Percentiles rank a stretch among this genome's conserved stretches.
Conservation (phyloP, 2,888 invertebrate genomes). For the Cheilosia scutellata region DNA sequence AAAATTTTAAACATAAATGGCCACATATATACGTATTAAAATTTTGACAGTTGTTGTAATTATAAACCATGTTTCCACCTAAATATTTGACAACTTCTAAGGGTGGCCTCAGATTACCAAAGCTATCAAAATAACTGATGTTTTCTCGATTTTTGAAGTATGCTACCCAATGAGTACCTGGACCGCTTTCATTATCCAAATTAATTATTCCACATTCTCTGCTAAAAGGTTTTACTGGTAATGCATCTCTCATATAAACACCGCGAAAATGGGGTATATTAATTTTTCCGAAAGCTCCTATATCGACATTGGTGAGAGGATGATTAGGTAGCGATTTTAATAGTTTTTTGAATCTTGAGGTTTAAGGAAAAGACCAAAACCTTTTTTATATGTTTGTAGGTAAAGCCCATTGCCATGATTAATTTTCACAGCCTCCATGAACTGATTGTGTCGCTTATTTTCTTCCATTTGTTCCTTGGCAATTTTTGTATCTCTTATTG, state of each 20-base stretch:
- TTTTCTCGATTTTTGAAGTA: constrained; percentile 77
- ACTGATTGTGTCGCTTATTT: constrained; percentile 79
- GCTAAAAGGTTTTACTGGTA: constrained; percentile 18
- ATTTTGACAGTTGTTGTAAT: constrained; percentile 78
- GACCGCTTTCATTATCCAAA: constrained; percentile 77
- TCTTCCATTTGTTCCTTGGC: constrained; percentile 79
- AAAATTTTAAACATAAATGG: constrained; percentile 78
- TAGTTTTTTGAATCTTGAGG: constrained; percentile 77
- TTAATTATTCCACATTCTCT: constrained; percentile 55
- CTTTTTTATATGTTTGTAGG: constrained; percentile 78
- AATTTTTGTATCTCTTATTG: constrained; percentile 79
- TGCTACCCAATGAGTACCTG: constrained; percentile 81
- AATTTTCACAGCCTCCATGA: constrained; percentile 80
- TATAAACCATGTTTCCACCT: constrained; percentile 76
- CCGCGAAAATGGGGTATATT: constrained; percentile 60
- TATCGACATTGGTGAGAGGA: constrained; percentile 77
- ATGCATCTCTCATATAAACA: constrained; percentile 72
- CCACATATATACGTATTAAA: constrained; percentile 78
- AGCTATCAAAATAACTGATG: constrained; percentile 81
- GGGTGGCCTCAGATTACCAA: constrained; percentile 80
- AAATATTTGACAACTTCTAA: constrained; percentile 79
- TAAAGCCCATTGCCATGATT: constrained; percentile 79
- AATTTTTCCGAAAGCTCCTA: constrained; percentile 77
- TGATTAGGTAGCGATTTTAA: constrained; percentile 77
- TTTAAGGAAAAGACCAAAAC: constrained; percentile 52